Percentiles rank a stretch among this genome's conserved stretches.
These are phyloP conservation scores for Anagyrus pseudococci DNA, from an alignment of 2,888 invertebrate genomes.

Conservation along the genomic window DNA sequence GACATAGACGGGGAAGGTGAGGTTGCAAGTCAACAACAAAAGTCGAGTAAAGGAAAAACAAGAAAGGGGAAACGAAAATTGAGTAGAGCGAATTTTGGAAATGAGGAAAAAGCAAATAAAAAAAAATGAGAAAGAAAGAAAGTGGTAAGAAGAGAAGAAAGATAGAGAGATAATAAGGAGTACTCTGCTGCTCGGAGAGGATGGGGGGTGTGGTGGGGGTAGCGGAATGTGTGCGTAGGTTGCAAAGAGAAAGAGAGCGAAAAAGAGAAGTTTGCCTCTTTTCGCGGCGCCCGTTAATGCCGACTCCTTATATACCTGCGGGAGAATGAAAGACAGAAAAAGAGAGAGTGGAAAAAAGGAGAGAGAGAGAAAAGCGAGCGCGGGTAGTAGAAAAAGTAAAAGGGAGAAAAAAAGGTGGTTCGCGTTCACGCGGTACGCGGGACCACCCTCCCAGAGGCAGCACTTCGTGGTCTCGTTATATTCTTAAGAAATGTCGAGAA, in stretches of 20 bases:
- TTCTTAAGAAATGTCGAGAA: conserved; percentile 31
- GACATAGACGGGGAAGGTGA: no score
- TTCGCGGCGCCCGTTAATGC: conserved; percentile 46
- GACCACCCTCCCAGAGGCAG: conserved; percentile 35
- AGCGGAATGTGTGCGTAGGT: conserved; percentile 11
- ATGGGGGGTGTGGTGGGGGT: no score
- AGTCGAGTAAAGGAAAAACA: no score
- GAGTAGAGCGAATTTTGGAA: background rate
- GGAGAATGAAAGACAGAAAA: conserved; percentile 38
- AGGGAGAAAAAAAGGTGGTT: conserved; percentile 31
- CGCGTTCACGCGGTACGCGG: conserved; percentile 18
- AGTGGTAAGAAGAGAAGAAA: conserved; percentile 34
- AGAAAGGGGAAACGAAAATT: conserved; percentile 8
- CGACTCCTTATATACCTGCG: conserved; percentile 31
- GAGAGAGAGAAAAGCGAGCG: conserved; percentile 51
- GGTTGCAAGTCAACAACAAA: no score
- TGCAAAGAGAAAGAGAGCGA: background rate
- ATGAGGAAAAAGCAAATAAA: no score
- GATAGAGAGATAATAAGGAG: conserved; percentile 40
- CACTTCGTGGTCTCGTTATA: conserved; percentile 38
- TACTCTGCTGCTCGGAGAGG: no score
- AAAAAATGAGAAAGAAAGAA: conserved; percentile 7
- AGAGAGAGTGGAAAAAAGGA: conserved; percentile 38
- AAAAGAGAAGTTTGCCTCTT: conserved; percentile 42
- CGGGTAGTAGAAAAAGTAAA: conserved; percentile 39